phyloP scores from a whole-genome alignment of 1,140 invertebrate species.

The Penaeus indicus region DNA sequence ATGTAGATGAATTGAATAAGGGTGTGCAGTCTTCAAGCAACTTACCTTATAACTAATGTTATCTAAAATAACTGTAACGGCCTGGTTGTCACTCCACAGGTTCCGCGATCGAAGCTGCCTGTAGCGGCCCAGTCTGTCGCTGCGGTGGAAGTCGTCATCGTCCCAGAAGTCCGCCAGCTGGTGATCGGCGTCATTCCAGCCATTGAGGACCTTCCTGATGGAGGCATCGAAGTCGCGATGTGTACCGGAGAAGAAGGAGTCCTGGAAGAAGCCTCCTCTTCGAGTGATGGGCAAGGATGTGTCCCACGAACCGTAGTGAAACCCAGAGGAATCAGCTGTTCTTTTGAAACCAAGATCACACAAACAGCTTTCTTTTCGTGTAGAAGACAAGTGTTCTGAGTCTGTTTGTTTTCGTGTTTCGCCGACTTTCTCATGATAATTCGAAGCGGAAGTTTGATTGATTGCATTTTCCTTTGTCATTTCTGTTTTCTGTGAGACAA shows the following conservation, averaged over 20 bases:
- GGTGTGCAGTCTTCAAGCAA: too few species aligned
- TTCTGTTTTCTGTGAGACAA: too few species aligned
- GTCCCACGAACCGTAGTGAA: not conserved
- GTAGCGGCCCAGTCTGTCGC: conserved; percentile 41
- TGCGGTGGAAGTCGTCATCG: not conserved
- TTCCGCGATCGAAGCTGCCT: conserved; percentile 25
- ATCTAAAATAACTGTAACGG: conserved; percentile 34
- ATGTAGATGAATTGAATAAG: too few species aligned
- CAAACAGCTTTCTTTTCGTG: too few species aligned
- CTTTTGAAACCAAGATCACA: too few species aligned
- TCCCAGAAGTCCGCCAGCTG: conserved; percentile 29
- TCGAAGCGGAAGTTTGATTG: too few species aligned
- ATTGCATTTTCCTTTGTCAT: too few species aligned
- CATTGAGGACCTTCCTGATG: conserved; percentile 26
- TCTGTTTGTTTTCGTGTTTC: too few species aligned
- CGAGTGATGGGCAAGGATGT: not conserved
- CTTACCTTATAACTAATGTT: conserved; percentile 42
- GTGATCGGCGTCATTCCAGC: conserved; percentile 16
- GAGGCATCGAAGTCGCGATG: conserved; percentile 26
- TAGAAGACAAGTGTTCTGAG: too few species aligned
- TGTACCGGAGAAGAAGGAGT: conserved; percentile 42
- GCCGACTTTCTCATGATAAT: too few species aligned
- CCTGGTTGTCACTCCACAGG: conserved; percentile 40
- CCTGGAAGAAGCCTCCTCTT: conserved; percentile 39
- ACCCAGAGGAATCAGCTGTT: too few species aligned